Conservation (phyloP, 35 echinoderm and acorn worm genomes). For the Lytechinus variegatus region DNA sequence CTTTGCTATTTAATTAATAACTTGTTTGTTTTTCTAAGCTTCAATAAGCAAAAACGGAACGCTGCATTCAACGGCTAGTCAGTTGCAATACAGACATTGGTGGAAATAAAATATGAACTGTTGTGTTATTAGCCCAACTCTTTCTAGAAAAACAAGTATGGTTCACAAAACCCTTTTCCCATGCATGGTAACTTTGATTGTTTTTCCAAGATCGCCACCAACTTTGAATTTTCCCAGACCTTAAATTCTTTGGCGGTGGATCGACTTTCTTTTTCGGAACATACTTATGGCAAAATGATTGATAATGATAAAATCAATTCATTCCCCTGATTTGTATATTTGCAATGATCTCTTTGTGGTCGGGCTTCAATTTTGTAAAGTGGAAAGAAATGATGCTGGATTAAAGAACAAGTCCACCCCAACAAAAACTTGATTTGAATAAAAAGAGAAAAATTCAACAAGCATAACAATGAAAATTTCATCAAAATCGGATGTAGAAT, state of each 20-base stretch:
- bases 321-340: no score
- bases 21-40: conserved; percentile 13
- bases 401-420: no score
- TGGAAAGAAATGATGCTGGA: no score
- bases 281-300: no score
- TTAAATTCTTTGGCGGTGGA: neutral
- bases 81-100: neutral
- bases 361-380: no score
- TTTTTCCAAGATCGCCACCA: neutral
- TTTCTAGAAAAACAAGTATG: neutral
- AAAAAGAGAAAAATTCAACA: no score
- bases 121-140: neutral
- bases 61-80: neutral
- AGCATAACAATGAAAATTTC: no score
- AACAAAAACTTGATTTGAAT: no score
- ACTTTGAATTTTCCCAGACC: neutral
- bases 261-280: no score
- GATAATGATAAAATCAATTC: no score
- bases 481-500: no score
- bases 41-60: neutral
- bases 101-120: neutral
- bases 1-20: neutral
- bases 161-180: neutral
- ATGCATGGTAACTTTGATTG: neutral
- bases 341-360: no score